Conservation (phyloP, 2,797 vertebrate species). For the Acanthopagrus latus region DNA sequence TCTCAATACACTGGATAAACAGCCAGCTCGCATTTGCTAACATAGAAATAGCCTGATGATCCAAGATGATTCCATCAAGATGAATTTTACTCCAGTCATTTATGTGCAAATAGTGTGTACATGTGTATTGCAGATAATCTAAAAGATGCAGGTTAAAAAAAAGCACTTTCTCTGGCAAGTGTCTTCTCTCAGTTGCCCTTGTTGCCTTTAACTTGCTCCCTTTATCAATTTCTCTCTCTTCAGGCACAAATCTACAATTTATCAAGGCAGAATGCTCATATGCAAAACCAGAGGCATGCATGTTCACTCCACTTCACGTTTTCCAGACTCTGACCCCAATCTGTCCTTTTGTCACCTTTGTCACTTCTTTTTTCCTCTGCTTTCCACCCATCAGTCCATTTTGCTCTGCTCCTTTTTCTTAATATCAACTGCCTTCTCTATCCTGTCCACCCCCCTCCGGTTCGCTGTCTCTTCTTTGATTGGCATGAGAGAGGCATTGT, state of each 20-base stretch:
- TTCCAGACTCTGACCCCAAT: conserved; percentile 70
- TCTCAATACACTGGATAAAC: conserved; percentile 23
- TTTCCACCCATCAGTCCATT: conserved; percentile 32
- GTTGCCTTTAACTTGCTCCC: conserved; percentile 32
- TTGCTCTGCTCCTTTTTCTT: conserved; percentile 27
- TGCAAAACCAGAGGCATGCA: conserved; percentile 21
- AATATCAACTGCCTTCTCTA: conserved; percentile 15
- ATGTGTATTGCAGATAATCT: conserved; percentile 48
- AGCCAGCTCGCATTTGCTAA: conserved; percentile 17
- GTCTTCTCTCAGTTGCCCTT: conserved; percentile 53
- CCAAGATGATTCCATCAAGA: conserved; percentile 36
- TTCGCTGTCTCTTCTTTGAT: conserved; percentile 26
- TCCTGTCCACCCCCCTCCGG: neutral
- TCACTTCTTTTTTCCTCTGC: conserved; percentile 18
- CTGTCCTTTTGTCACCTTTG: conserved; percentile 62
- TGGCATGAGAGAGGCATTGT: conserved; percentile 33
- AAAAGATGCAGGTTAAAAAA: conserved; percentile 16
- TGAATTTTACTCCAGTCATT: conserved; percentile 43
- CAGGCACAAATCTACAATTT: conserved; percentile 26
- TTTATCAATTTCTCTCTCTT: conserved; percentile 46
- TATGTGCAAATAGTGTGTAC: conserved; percentile 67
- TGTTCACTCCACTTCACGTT: conserved; percentile 41
- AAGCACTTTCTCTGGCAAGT: conserved; percentile 41
- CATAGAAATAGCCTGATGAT: conserved; percentile 17
- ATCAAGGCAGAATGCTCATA: conserved; percentile 51